Evolutionary conservation across 2,113 vertebrate genomes (phyloP), one percentile per base, ranked within the genome.

Genomic region (Megatriorchis doriae): DNA sequence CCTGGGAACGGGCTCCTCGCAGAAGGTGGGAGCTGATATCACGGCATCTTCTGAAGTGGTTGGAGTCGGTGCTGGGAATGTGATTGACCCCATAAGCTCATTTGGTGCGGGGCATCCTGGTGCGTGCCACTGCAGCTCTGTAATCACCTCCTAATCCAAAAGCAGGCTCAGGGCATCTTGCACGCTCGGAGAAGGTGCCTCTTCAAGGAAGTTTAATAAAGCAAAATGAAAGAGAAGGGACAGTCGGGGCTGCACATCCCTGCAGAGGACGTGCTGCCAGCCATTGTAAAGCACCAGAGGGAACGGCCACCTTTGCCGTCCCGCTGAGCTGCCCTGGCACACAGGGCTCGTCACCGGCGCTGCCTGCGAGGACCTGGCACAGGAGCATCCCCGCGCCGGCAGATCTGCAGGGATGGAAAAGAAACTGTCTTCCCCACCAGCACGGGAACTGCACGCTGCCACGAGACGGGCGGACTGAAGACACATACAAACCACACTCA

Each of bases 201-300:
- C 70, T 32, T 29, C 45, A 8, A 38, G 59, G 73, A 25, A 55
- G 25, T 38, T 43, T 31, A 75, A 65, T 7, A 16, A 11, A 45
- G 42, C n/a, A 38, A 67, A 80, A 38, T 9, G n/a, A 23, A 27
- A 78, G 61, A 11, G 34, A 19, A 58, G 40, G 20, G 31, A 22
- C 26, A 7, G 29, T 4, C 2, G 1, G 23, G 42, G 63, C 13
- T 86, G 70, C 32, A 23, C 65, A 27, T 34, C 45, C 58, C 48
- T 0, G 3, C 38, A 27, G n/a, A 16, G 43, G 4, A 40, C 0
- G 0, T 0, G 1, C 80, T 22, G 48, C 32, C 22, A 10, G n/a
- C 18, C 0, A 0, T 6, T 10, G 23, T n/a, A 19, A 36, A 71
- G 40, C 3, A 4, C 48, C 20, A 34, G 43, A 31, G 34, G 26